A percentile compares a stretch with the other conserved stretches of the same genome.
phyloP scores from a whole-genome alignment of 2,797 vertebrate species.

The Ciconia nigra region DNA sequence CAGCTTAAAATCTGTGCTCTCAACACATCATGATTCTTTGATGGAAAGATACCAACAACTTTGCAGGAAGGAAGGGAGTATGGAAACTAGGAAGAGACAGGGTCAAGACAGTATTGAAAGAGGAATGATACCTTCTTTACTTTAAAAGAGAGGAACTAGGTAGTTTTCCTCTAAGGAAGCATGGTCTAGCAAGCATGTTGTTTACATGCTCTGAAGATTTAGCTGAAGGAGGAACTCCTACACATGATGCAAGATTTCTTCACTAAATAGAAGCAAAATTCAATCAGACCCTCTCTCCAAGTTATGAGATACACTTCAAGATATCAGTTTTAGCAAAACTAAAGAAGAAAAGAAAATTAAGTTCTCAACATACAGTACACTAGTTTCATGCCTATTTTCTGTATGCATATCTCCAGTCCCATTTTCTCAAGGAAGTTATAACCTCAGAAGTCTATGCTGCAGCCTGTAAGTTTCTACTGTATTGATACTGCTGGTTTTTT shows the following conservation, averaged over 20 bases:
- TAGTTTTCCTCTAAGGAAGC: slow-evolving; percentile 33
- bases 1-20: not conserved
- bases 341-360: not conserved
- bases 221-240: not conserved
- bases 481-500: not conserved
- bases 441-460: not conserved
- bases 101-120: slow-evolving; percentile 3
- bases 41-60: slow-evolving; percentile 9
- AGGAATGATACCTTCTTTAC: not conserved
- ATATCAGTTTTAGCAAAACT: not conserved
- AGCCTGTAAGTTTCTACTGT: not conserved
- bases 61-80: slow-evolving; percentile 28
- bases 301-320: not conserved
- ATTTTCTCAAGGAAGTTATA: not conserved
- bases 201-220: not conserved
- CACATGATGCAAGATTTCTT: not conserved
- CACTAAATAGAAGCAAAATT: not conserved
- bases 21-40: not conserved
- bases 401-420: not conserved
- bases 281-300: not conserved
- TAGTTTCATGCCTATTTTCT: not conserved
- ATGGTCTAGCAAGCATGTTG: not conserved
- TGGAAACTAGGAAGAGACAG: slow-evolving; percentile 5
- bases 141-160: slow-evolving; percentile 22
- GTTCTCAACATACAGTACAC: not conserved